phyloP scores from a whole-genome alignment of 2,797 vertebrate species.

The Urocyon cinereoargenteus region DNA sequence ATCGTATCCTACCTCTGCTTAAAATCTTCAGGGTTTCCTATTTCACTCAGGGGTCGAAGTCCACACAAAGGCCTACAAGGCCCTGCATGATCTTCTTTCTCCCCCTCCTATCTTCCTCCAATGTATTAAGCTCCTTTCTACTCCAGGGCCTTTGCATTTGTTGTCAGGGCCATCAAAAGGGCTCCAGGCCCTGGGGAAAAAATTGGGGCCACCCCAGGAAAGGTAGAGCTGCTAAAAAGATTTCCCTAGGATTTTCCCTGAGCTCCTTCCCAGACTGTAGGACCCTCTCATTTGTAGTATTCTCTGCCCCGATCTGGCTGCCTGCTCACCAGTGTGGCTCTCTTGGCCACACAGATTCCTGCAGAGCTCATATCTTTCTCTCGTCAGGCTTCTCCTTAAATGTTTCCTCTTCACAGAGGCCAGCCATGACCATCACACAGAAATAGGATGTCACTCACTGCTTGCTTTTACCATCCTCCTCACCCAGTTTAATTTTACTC shows the following conservation, averaged over 20 bases:
- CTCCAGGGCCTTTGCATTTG: slow-evolving; percentile 14
- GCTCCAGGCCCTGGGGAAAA: not conserved
- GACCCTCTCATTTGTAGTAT: not conserved
- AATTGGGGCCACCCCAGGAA: not conserved
- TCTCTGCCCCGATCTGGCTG: not conserved
- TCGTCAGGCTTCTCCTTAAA: not conserved
- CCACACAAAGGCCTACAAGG: not conserved
- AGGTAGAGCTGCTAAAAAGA: not conserved
- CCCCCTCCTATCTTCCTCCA: too few species aligned
- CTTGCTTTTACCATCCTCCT: not conserved
- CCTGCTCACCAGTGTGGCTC: not conserved
- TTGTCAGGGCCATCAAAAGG: not conserved
- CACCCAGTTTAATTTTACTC: not conserved
- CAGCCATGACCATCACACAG: not conserved
- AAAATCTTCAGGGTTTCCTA: not conserved
- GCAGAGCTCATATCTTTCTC: not conserved
- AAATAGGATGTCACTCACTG: not conserved
- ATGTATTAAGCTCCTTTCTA: not conserved
- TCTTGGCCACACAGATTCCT: too few species aligned
- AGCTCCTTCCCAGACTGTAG: not conserved
- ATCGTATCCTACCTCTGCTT: not conserved
- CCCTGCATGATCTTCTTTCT: not conserved
- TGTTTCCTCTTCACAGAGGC: not conserved
- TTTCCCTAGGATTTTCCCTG: not conserved
- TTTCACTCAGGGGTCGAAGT: not conserved